Conservation (phyloP, 2,888 invertebrate genomes). For the Pelosia muscerda region DNA sequence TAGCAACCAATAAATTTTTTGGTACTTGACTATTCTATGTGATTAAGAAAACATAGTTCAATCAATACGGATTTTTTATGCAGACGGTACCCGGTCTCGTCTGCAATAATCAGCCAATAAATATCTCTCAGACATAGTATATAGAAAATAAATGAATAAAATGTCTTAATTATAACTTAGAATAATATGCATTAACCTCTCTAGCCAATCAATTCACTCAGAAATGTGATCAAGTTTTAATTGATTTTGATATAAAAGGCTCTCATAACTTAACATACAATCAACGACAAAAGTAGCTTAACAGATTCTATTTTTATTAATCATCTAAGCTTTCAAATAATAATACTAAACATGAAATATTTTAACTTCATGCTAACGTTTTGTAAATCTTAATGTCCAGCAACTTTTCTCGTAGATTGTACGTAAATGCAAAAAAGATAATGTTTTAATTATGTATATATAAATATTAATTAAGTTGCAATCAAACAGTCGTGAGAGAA, state of each 20-base stretch:
- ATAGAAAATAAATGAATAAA: slow-evolving; percentile 52
- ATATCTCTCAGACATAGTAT: slow-evolving; percentile 45
- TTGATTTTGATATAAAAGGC: slow-evolving; percentile 61
- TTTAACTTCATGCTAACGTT: no score
- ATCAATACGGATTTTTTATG: not conserved
- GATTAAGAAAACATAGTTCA: not conserved
- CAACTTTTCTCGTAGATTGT: not conserved
- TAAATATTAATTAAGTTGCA: slow-evolving; percentile 15
- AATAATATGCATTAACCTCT: slow-evolving; percentile 63
- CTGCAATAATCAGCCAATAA: slow-evolving; percentile 57
- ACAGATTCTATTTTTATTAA: not conserved
- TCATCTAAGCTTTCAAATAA: not conserved
- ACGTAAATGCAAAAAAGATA: slow-evolving; percentile 8
- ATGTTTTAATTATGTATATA: slow-evolving; percentile 11
- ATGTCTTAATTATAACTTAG: slow-evolving; percentile 59
- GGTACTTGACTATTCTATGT: no score
- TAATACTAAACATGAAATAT: no score
- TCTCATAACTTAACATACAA: not conserved
- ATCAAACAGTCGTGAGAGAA: slow-evolving; percentile 26
- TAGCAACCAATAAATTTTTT: no score
- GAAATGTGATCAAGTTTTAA: slow-evolving; percentile 47
- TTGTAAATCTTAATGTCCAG: not conserved
- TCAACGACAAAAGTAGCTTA: not conserved
- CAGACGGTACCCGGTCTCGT: slow-evolving; percentile 35
- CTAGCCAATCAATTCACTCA: slow-evolving; percentile 51